Base-by-base conservation (phyloP, 2,113 vertebrate genomes). In the Orthonyx spaldingii region DNA sequence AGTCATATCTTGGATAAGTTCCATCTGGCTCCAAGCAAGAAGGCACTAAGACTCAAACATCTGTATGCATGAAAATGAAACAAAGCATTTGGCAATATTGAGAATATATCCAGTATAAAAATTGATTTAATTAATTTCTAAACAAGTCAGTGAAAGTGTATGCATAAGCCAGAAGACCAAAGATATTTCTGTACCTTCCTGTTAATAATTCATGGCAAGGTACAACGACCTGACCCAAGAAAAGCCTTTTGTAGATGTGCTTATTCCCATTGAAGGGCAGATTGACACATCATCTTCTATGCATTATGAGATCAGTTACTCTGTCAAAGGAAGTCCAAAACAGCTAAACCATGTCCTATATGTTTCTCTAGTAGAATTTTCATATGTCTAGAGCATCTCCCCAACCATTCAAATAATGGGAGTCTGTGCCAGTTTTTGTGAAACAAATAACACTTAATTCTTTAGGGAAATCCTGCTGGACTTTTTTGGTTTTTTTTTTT, bases 11-110 rank as follows among this genome's bases (percentile, higher is more conserved):
- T 92, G 91, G 87, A 46, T 66, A 37, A 9, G 6, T 66, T 96
- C 95, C 90, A 88, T 71, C 72, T 92, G 84, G 71, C 85, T 93
- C 30, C 30, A 70, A 81, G 61, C 17, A 93, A 90, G 92, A 93
- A 83, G 33, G 14, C 35, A 81, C 33, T 61, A 80, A 77, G 50
- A 26, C 41, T 93, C 50, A 85, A 91, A 88, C 90, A 88, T 90
- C 71, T 94, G 52, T 70, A 94, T 21, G 28, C 56, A 65, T 74
- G 49, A 92, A 91, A 91, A 86, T 8, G 4, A 90, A 95, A 86
- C 11, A 76, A 94, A 90, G 37, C 27, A 69, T 88, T 96, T 95
- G 33, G 49, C 59, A 85, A 83, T 80, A 63, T 12, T 8, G 18
- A 74, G 28, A 76, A 60, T 52, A 85, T 28, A 21, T 5, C 16